phyloP scores from a whole-genome alignment of 37 sponge, comb jelly and placozoan species.

The Amphimedon queenslandica region DNA sequence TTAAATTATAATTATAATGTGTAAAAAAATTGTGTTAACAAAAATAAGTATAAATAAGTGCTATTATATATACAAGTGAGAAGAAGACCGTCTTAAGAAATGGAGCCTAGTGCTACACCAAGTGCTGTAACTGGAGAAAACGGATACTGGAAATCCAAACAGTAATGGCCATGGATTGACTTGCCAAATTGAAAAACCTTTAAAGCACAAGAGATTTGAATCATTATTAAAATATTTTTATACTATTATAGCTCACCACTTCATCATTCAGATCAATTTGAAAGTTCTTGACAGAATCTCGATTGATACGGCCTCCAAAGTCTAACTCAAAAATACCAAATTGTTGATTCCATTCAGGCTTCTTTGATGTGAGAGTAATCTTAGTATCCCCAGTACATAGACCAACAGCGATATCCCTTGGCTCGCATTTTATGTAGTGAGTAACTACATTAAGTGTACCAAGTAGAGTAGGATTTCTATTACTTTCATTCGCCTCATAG shows the following conservation, averaged over 20 bases:
- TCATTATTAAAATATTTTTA: too few relatives aligned
- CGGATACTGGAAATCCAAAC: constrained; percentile 41
- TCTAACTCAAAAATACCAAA: constrained; percentile 37
- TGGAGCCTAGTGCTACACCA: constrained; percentile 33
- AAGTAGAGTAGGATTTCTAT: not conserved
- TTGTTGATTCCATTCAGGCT: constrained; percentile 34
- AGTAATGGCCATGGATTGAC: constrained; percentile 3
- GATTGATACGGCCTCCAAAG: constrained; percentile 44
- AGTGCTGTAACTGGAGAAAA: constrained; percentile 45
- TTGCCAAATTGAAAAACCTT: constrained; percentile 39
- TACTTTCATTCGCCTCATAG: not conserved
- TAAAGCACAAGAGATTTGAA: too few relatives aligned
- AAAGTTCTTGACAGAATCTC: constrained; percentile 55
- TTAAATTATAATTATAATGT: not conserved
- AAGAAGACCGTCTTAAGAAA: not conserved
- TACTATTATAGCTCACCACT: constrained; percentile 58
- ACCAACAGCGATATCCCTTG: constrained; percentile 4
- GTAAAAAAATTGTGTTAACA: not conserved
- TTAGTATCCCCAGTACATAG: not conserved
- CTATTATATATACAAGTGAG: not conserved
- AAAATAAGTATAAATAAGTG: not conserved
- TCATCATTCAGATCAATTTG: constrained; percentile 29
- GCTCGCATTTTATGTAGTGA: constrained; percentile 36
- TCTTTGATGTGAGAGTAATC: constrained; percentile 21
- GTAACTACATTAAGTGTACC: constrained; percentile 20